Conservation (phyloP, 23 tunicate species). For the Trididemnum miniatum region DNA sequence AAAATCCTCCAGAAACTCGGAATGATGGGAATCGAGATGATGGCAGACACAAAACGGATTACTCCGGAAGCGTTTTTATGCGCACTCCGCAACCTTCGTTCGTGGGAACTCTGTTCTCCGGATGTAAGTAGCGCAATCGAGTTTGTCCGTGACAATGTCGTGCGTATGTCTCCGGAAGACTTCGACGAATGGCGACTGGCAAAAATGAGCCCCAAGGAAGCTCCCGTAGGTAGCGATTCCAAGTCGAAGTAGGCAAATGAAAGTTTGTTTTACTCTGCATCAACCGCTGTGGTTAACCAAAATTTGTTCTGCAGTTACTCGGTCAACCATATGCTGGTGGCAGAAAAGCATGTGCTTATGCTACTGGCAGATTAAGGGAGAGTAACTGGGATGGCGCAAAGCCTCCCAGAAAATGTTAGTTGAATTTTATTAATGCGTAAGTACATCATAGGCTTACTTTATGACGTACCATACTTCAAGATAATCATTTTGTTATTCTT, state of each 20-base stretch:
- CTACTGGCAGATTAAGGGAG: no score
- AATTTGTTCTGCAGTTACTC: no score
- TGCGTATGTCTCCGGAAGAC: conserved; percentile 37
- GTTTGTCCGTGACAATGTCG: conserved; percentile 49
- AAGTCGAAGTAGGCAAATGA: conserved; percentile 10
- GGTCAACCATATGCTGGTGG: no score
- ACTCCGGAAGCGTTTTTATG: conserved; percentile 65
- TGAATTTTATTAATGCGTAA: no score
- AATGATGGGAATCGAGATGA: conserved; percentile 25
- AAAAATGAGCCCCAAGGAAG: conserved; percentile 31
- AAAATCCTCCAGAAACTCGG: conserved; percentile 38
- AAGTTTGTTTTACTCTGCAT: no score
- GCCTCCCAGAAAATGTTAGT: no score
- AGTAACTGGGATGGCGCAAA: no score
- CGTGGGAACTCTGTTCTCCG: conserved; percentile 83
- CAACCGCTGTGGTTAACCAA: no score
- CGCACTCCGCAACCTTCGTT: conserved; percentile 44
- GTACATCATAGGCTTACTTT: no score
- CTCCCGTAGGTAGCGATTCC: conserved; percentile 28
- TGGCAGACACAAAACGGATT: conserved; percentile 11
- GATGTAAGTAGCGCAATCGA: conserved; percentile 83
- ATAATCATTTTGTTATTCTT: no score
- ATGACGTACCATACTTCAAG: no score
- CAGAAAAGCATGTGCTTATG: no score
- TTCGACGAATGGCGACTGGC: conserved; percentile 59